A percentile compares a stretch with the other conserved stretches of the same genome.
Evolutionary conservation across 2,888 invertebrate species (phyloP).

Genomic region (Drosophila leonis): DNA sequence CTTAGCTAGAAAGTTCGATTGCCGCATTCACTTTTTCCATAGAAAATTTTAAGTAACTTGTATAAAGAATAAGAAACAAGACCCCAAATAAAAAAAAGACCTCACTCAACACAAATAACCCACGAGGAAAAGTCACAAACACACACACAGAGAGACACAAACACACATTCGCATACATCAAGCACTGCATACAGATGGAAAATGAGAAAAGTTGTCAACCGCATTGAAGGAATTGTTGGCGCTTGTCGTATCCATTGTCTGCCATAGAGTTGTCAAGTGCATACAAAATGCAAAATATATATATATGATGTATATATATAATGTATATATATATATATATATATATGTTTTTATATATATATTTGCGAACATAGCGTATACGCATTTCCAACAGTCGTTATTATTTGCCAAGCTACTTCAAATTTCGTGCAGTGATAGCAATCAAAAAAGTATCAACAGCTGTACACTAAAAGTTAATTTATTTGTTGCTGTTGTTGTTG

Average conservation of each 20-base stretch:
- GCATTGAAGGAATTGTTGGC: slow-evolving; percentile 30
- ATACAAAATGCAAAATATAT: slow-evolving; percentile 28
- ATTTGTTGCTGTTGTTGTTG: slow-evolving; percentile 32
- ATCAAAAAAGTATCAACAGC: slow-evolving; percentile 65
- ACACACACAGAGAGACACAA: neutral
- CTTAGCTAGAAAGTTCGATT: neutral
- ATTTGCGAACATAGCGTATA: slow-evolving; percentile 3
- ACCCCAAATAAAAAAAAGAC: neutral
- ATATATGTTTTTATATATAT: neutral
- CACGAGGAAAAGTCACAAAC: slow-evolving; percentile 9
- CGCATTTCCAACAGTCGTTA: slow-evolving; percentile 5
- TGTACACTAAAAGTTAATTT: slow-evolving; percentile 56
- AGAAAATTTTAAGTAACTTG: slow-evolving; percentile 17
- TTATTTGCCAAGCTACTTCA: slow-evolving; percentile 20
- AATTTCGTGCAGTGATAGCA: slow-evolving; percentile 43
- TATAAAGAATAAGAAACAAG: slow-evolving; percentile 2
- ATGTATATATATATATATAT: neutral
- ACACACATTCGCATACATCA: neutral
- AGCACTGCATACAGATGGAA: slow-evolving; percentile 11
- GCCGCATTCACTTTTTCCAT: neutral
- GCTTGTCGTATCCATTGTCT: slow-evolving; percentile 15
- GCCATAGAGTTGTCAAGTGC: slow-evolving; percentile 43
- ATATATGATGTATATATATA: neutral
- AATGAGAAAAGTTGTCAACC: slow-evolving; percentile 52
- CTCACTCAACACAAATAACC: slow-evolving; percentile 6